These are phyloP conservation scores for Chunga burmeisteri DNA, from an alignment of 2,113 vertebrate species.

Conservation along the genomic window DNA sequence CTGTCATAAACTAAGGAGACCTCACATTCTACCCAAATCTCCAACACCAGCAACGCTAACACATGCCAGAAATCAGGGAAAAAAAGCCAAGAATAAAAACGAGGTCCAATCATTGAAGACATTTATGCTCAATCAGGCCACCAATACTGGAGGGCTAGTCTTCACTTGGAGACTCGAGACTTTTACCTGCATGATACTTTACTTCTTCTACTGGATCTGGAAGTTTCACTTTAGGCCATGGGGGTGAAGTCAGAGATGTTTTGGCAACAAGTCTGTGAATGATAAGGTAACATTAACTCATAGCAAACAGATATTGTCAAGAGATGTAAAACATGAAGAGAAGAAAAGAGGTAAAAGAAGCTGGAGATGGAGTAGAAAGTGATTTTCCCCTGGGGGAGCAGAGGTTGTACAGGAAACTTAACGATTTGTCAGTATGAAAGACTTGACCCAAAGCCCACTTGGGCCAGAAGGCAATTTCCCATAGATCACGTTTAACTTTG, in stretches of 20 bases:
- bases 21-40: neutral
- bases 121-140: neutral
- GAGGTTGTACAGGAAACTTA: neutral
- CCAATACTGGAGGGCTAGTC: accelerated
- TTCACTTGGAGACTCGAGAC: neutral
- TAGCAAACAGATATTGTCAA: neutral
- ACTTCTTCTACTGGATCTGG: conserved; percentile 74
- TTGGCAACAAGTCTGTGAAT: conserved; percentile 72
- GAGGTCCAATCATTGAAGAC: neutral
- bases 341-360: neutral
- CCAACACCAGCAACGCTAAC: neutral
- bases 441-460: neutral
- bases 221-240: conserved; percentile 77
- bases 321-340: neutral
- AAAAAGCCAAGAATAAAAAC: accelerated
- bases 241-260: conserved; percentile 81
- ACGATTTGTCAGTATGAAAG: neutral
- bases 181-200: conserved; percentile 74
- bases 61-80: accelerated
- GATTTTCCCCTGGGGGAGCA: neutral
- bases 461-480: neutral
- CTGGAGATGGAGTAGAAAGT: neutral
- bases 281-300: neutral
- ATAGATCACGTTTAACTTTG: accelerated
- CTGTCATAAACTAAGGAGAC: neutral